Evolutionary conservation across 2,888 invertebrate species (phyloP), one percentile per base, ranked within the genome.

Genomic region (Syritta pipiens): DNA sequence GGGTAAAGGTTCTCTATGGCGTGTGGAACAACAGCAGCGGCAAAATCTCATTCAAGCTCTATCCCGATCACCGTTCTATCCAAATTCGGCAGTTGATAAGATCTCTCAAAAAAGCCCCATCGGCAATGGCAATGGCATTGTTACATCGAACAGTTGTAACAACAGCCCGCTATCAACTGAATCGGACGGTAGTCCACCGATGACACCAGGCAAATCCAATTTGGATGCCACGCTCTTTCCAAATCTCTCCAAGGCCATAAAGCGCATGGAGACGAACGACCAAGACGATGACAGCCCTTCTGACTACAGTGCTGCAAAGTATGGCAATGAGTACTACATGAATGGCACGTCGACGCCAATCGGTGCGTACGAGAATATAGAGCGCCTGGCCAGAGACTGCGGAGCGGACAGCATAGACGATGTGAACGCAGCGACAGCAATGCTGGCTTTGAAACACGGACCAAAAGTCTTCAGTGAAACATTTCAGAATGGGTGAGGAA

Each of bases 1-100:
- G 84, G 97, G 97, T 37, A 98, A 98, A 89, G 97, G 98, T 42
- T 97, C 97, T 0, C 89, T 97, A 67, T 98, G 98, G 98, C 97
- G 97, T 85, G 97, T 98, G 2, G 97, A 98, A 87, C 96, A 96
- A 4, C 94, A 95, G 82, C 97, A 95, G 88, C 92, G 97, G 81
- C 95, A 96, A 65, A 97, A 97, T 86, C 91, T 96, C 77, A 91
- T 95, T 81, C 95, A 97, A 91, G 96, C 97, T 2, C 91, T 97
- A 81, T 94, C 95, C 63, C 94, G 97, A 75, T 96, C 96, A 26
- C 97, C 97, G 0, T 95, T 94, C 86, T 94, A 94, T 83, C 93
- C 93, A 9, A 91, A 91, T 84, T 90, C 91, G 22, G 90, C 90
- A 1, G 87, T 91, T 46, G 91, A 92, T 82, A 90, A 91, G 81